Evolutionary conservation across 2,888 invertebrate species (phyloP).

Genomic region (Agonopterix heracliana): DNA sequence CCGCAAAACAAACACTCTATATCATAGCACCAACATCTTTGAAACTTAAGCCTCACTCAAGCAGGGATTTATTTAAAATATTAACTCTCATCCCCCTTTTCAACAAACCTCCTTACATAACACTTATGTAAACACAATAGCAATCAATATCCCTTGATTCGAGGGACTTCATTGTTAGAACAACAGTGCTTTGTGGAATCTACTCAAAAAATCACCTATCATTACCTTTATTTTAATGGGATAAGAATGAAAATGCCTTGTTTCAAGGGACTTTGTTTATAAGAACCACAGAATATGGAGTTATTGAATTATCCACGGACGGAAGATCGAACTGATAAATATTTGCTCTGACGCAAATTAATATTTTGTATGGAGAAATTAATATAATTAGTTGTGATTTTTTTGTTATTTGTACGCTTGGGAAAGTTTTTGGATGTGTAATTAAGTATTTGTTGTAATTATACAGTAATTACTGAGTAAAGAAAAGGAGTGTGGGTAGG

Average conservation of each 20-base stretch:
- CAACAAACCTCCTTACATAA: too few relatives aligned
- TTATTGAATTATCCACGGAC: conserved; percentile 58
- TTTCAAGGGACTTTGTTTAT: too few relatives aligned
- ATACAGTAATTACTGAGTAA: too few relatives aligned
- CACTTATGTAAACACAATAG: too few relatives aligned
- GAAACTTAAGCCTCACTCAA: conserved; percentile 5
- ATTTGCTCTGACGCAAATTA: conserved; percentile 49
- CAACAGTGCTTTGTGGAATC: too few relatives aligned
- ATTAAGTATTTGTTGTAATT: neutral
- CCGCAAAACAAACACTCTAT: conserved; percentile 43
- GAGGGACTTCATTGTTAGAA: too few relatives aligned
- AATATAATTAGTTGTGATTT: conserved; percentile 54
- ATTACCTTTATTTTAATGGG: too few relatives aligned
- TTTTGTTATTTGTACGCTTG: conserved; percentile 12
- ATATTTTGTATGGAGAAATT: conserved; percentile 50
- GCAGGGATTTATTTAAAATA: conserved; percentile 4
- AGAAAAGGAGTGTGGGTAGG: neutral
- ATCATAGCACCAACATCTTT: conserved; percentile 40
- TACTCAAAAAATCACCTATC: too few relatives aligned
- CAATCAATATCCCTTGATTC: too few relatives aligned
- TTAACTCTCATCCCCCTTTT: conserved; percentile 32
- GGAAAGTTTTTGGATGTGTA: neutral
- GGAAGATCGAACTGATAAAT: conserved; percentile 34
- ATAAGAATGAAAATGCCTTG: too few relatives aligned
- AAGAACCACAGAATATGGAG: too few relatives aligned